Base-by-base conservation (phyloP, 2,888 invertebrate genomes). In the Leistus spinibarbis region DNA sequence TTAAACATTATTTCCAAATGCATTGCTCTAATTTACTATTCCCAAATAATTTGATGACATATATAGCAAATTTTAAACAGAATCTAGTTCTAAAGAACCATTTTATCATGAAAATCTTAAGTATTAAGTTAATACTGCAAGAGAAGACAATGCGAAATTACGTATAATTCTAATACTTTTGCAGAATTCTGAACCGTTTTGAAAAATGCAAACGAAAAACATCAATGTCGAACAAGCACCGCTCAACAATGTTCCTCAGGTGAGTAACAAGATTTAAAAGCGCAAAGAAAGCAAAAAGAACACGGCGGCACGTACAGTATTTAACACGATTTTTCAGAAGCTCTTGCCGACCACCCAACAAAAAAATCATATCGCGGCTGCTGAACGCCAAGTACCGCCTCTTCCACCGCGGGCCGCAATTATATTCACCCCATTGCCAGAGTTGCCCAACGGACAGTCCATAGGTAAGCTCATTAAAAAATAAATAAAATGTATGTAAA, bases 131-230 rank as follows among this genome's bases (percentile, higher is more conserved):
- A n/a, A n/a, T n/a, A n/a, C n/a, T n/a, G n/a, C n/a, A n/a, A n/a
- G n/a, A n/a, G n/a, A n/a, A n/a, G n/a, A n/a, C n/a, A n/a, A n/a
- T n/a, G n/a, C n/a, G n/a, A n/a, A n/a, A n/a, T n/a, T n/a, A n/a
- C n/a, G n/a, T n/a, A n/a, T n/a, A n/a, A n/a, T 27, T 27, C 1
- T 27, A 9, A 7, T 70, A 76, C 70, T 67, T 67, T 75, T 70
- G 57, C 20, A 70, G 75, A 64, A 62, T 74, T 76, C 60, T 74
- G 65, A 67, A 64, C 69, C 77, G 60, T 66, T 71, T 68, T 77
- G 23, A 64, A 88, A 85, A 84, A 90, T 90, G 90, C 90, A 90
- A 86, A 90, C 89, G 77, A 90, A 90, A 85, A 90, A 90, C 82
- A 89, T 89, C 76, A 90, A 90, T 82, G 82, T 89, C 57, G 88